Evolutionary conservation across 2,113 vertebrate species (phyloP).

Genomic region (Balaeniceps rex): DNA sequence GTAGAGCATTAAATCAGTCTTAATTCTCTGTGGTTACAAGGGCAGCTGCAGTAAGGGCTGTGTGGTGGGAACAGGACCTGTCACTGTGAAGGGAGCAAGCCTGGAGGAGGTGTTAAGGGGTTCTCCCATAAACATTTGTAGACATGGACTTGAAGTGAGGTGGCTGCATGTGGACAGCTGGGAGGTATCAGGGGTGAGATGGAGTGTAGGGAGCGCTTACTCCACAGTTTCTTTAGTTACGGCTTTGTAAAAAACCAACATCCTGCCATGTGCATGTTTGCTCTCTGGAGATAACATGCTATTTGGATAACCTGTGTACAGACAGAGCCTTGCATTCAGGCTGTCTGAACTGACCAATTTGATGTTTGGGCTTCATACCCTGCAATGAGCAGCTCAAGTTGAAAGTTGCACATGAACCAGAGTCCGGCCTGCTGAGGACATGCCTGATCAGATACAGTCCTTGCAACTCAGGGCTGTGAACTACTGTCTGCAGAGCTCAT

Average conservation of each 20-base stretch:
- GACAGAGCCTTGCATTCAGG: neutral
- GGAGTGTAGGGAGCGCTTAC: neutral
- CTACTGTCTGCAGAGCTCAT: neutral
- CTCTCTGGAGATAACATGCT: rapidly evolving
- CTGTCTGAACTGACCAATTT: neutral
- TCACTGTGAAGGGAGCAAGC: neutral
- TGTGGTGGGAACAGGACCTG: neutral
- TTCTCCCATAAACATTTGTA: too few species aligned
- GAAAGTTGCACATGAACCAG: rapidly evolving
- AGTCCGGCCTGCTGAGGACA: neutral
- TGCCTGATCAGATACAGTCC: neutral
- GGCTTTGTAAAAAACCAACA: neutral
- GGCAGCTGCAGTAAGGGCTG: neutral
- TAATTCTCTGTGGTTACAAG: neutral
- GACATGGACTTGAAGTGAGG: neutral
- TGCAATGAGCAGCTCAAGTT: neutral
- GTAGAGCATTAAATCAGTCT: neutral
- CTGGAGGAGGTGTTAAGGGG: neutral
- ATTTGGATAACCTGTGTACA: neutral
- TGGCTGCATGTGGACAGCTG: neutral
- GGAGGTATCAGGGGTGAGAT: neutral
- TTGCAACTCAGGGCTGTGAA: neutral
- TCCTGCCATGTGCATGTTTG: neutral
- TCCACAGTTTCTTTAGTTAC: neutral
- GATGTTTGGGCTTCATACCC: neutral